phyloP scores from a whole-genome alignment of 2,888 invertebrate species.

The Hipparchia sbordonii region DNA sequence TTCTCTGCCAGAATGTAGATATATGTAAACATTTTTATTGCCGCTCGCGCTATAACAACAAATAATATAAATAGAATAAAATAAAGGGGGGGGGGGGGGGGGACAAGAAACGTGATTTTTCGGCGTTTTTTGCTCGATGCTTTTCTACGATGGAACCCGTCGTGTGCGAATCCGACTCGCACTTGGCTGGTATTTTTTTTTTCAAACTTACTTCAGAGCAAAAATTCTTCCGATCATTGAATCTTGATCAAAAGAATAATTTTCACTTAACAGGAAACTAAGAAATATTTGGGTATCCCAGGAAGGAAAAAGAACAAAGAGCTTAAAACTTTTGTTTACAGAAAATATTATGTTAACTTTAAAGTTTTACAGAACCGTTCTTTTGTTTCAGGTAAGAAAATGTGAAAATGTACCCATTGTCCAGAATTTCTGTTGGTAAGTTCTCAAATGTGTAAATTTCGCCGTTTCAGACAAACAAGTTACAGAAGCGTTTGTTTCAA shows the following conservation, averaged over 20 bases:
- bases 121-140: too few relatives aligned
- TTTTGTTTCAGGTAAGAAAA: slow-evolving; percentile 46
- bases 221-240: background rate
- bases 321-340: background rate
- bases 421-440: slow-evolving; percentile 33
- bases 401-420: slow-evolving; percentile 26
- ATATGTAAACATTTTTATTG: too few relatives aligned
- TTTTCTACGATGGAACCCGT: too few relatives aligned
- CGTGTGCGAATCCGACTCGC: too few relatives aligned
- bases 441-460: slow-evolving; percentile 38
- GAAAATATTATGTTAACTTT: slow-evolving; percentile 30
- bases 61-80: too few relatives aligned
- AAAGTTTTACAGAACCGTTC: slow-evolving; percentile 28
- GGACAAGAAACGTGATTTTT: too few relatives aligned
- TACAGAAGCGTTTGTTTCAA: slow-evolving; percentile 9
- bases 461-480: slow-evolving; percentile 28
- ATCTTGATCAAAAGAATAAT: background rate
- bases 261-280: background rate
- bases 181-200: too few relatives aligned
- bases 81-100: too few relatives aligned
- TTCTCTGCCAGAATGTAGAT: too few relatives aligned
- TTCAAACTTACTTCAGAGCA: background rate
- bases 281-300: background rate
- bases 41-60: too few relatives aligned
- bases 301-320: background rate